Conservation (phyloP, 2,888 invertebrate species). For the Formica aserva region DNA sequence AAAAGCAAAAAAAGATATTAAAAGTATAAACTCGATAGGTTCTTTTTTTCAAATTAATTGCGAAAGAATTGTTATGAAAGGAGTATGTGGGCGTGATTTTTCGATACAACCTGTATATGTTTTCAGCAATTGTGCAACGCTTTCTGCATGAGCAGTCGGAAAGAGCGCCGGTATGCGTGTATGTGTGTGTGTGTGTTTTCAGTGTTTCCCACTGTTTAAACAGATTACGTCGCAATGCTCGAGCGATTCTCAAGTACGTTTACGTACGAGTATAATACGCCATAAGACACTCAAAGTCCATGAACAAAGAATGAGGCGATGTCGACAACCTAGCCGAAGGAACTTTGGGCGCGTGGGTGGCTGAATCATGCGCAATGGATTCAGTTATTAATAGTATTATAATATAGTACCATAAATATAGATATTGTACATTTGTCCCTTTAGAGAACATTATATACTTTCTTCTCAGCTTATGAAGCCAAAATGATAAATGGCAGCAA, state of each 20-base stretch:
- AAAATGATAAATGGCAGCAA: not conserved
- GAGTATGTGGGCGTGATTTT: not conserved
- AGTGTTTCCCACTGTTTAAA: slow-evolving; percentile 29
- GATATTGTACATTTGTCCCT: slow-evolving; percentile 23
- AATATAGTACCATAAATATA: not conserved
- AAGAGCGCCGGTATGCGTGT: not conserved
- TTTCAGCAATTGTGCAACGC: not conserved
- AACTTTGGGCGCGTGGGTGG: slow-evolving; percentile 4
- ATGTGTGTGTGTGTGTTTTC: slow-evolving; percentile 9
- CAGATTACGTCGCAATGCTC: slow-evolving; percentile 31
- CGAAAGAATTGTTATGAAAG: not conserved
- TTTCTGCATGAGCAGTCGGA: slow-evolving; percentile 13
- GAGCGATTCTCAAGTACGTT: slow-evolving; percentile 31
- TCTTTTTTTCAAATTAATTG: not conserved
- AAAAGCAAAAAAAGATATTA: not conserved
- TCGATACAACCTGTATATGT: not conserved
- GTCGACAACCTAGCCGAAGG: slow-evolving; percentile 8
- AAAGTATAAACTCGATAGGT: not conserved
- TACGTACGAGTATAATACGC: slow-evolving; percentile 8
- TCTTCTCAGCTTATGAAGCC: not conserved
- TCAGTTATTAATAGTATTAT: not conserved
- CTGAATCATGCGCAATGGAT: not conserved
- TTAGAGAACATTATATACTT: not conserved
- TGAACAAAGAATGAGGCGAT: slow-evolving; percentile 10
- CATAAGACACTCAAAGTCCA: slow-evolving; percentile 14